These are phyloP conservation scores for Eurystomus glaucurus DNA, from an alignment of 2,797 vertebrate species.

Conservation along the genomic window DNA sequence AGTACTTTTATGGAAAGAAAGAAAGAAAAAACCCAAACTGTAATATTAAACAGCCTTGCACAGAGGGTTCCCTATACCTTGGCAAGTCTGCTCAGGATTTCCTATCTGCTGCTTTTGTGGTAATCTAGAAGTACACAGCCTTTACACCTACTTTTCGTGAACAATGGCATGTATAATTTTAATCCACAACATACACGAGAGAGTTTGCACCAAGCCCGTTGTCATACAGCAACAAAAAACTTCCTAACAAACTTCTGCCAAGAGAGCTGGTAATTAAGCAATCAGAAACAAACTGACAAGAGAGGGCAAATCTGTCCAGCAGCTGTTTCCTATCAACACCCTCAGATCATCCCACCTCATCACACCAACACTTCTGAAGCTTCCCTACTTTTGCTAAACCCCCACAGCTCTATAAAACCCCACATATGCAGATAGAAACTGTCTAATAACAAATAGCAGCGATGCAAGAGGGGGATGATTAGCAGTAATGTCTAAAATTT, in stretches of 20 bases:
- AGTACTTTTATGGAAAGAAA: background rate
- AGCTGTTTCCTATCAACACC: constrained; percentile 71
- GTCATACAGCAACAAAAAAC: constrained; percentile 33
- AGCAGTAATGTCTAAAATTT: constrained; percentile 26
- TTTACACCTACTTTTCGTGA: background rate
- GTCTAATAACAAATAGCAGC: background rate
- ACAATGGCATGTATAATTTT: background rate
- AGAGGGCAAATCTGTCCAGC: constrained; percentile 58
- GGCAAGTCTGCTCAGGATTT: background rate
- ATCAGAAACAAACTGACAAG: constrained; percentile 75
- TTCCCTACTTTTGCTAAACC: background rate
- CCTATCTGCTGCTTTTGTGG: background rate
- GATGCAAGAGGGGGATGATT: background rate
- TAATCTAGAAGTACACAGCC: background rate
- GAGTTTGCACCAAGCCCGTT: constrained; percentile 57
- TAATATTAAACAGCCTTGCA: background rate
- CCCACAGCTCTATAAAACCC: constrained; percentile 16
- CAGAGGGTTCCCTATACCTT: background rate
- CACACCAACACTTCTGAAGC: background rate
- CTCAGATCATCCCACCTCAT: constrained; percentile 27
- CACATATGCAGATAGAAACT: background rate
- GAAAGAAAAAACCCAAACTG: background rate
- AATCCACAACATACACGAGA: constrained; percentile 8
- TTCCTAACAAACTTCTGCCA: constrained; percentile 65
- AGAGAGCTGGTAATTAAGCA: constrained; percentile 67